Conservation (phyloP, 2,888 invertebrate genomes). For the Yponomeuta malinellus region DNA sequence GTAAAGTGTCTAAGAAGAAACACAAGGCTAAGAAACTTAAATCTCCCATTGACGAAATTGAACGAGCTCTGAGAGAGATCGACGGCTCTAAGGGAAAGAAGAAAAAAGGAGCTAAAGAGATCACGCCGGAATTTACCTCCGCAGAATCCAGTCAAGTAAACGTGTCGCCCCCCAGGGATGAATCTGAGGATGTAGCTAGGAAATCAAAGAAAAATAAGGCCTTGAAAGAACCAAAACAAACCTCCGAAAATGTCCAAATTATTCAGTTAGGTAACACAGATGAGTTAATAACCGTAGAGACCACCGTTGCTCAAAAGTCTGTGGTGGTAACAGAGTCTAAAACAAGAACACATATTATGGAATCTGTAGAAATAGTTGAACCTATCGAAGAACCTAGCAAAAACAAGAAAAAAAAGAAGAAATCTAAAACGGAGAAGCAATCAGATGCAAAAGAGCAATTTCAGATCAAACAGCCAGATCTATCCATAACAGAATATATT, state of each 20-base stretch:
- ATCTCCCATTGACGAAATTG: conserved; percentile 55
- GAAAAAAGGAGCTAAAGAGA: conserved; percentile 34
- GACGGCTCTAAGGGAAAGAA: conserved; percentile 55
- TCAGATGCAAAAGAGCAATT: neutral
- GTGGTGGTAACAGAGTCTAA: neutral
- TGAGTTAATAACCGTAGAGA: conserved; percentile 3
- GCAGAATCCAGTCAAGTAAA: conserved; percentile 8
- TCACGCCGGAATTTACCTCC: neutral
- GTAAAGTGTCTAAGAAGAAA: conserved; percentile 57
- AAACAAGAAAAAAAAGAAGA: conserved; percentile 8
- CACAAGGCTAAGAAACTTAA: conserved; percentile 54
- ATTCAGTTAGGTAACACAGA: neutral
- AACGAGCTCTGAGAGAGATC: conserved; percentile 63
- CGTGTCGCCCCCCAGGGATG: neutral
- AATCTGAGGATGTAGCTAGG: neutral
- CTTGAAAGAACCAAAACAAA: conserved; percentile 2
- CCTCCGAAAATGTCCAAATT: conserved; percentile 6
- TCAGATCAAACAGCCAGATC: neutral
- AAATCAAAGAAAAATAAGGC: conserved; percentile 13
- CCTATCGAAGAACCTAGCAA: neutral
- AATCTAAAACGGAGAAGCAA: neutral
- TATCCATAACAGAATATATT: neutral
- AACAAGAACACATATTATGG: neutral
- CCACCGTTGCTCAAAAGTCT: neutral
- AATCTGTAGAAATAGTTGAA: neutral